Evolutionary conservation across 53 echinoderm and acorn worm species (phyloP), one percentile per base, ranked within the genome.

Genomic region (Henricia sp.): DNA sequence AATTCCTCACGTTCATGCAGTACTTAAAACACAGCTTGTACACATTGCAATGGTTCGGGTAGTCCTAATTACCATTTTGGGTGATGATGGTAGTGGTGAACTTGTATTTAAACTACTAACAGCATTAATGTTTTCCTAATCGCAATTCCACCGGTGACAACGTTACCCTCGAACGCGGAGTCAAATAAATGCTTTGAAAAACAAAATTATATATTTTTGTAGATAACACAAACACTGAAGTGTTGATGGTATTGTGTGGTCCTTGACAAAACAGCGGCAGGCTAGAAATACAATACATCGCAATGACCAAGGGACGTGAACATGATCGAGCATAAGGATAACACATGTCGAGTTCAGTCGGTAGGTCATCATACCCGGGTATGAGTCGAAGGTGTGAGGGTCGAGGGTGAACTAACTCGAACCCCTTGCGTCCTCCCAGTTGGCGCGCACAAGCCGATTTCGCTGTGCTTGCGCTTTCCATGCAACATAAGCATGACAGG

Each of bases 261-360:
- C 73, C 52, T 36, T 50, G 36, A 53, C 52, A 19, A 73, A 52
- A 73, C 51, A 73, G 36, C 52, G 17, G 48, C 37, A 73, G 23
- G 36, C 37, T 8, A 37, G 73, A 36, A 54, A 73, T 28, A 54
- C 36, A 73, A 73, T 54, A 52, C 51, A 54, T 20, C 21, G 36
- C 23, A 52, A 52, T 73, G 73, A 54, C 73, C 73, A 73, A 35
- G 73, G 73, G 73, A 73, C 54, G 36, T 8, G 36, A 73, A 73
- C 73, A 73, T 73, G 73, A 52, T 33, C 52, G 52, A 73, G 38
- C 73, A 73, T 73, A 23, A 53, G 73, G 73, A 52, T 35, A 54
- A 73, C 73, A 73, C 73, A 73, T 73, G 73, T 34, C 36, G 54
- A 37, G 37, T 54, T 73, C 37, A 52, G 52, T 54, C 53, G 52